Evolutionary conservation across 2,113 vertebrate genomes (phyloP).

Genomic region (Archocentrus centrarchus): DNA sequence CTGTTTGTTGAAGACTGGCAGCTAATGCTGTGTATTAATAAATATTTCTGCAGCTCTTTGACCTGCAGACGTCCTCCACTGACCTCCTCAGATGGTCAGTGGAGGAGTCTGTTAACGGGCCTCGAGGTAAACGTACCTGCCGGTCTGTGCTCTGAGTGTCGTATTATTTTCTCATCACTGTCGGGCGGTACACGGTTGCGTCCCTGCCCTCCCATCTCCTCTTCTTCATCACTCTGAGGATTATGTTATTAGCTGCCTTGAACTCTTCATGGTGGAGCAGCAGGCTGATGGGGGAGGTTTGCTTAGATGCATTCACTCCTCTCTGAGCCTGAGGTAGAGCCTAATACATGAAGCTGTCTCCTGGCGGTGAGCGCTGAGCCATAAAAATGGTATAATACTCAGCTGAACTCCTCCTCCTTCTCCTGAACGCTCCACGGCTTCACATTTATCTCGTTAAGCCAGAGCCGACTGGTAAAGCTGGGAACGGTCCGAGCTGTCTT

Average conservation of each 20-base stretch:
- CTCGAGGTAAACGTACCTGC: neutral
- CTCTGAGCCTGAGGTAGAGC: neutral
- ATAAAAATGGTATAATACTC: constrained; percentile 1
- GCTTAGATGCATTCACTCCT: constrained; percentile 12
- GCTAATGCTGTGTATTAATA: neutral
- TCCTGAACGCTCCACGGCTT: constrained; percentile 1
- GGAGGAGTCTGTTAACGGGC: too few species aligned
- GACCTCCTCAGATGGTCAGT: too few species aligned
- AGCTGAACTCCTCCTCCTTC: constrained; percentile 1
- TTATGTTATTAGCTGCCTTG: constrained; percentile 9
- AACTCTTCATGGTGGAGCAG: constrained; percentile 4
- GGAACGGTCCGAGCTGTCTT: neutral
- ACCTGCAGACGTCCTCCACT: too few species aligned
- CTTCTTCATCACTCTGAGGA: constrained; percentile 23
- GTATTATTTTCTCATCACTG: constrained; percentile 6
- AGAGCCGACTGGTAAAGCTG: neutral
- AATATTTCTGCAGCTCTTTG: too few species aligned
- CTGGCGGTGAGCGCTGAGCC: neutral
- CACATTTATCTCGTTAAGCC: constrained; percentile 25
- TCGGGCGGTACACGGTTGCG: neutral
- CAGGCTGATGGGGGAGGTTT: neutral
- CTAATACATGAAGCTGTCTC: constrained; percentile 18
- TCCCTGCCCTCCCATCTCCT: constrained; percentile 24
- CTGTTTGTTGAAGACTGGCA: neutral
- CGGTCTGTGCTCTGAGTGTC: neutral